Evolutionary conservation across 2,888 invertebrate species (phyloP), one percentile per base, ranked within the genome.

Genomic region (Netelia melanura): DNA sequence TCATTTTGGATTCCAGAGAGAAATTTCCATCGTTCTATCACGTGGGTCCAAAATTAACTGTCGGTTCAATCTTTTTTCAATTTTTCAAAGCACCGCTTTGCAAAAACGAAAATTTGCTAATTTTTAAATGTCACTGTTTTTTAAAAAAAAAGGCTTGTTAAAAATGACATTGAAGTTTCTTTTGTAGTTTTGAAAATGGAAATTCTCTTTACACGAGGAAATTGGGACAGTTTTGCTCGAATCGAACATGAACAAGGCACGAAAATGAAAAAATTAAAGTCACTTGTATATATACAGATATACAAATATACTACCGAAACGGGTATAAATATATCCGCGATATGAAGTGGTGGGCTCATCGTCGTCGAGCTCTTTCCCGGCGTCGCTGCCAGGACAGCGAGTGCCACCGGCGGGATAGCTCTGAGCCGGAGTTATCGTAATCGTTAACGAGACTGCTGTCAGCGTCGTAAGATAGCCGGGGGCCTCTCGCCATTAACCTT

Each of bases 361-460:
- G 79, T 38, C 68, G 64, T 70, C 54, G 70, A 70, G 70, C 54
- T 70, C 67, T 78, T 61, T 81, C 65, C 56, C 56, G 75, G 82
- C 82, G 80, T 54, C 74, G 82, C 64, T 43, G 68, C 79, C 67
- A 68, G 48, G 61, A 48, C 82, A 76, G 85, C 80, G 82, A 80
- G 82, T 82, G 82, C 85, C 82, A 85, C 85, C 82, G 82, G 75
- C 85, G 85, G 85, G 85, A 79, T 82, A 80, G 85, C 85, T 85
- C 85, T 82, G 82, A 85, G 85, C 85, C 87, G 87, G 90, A 90
- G 91, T 90, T 91, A 91, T 91, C 90, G 91, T 91, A 91, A 91
- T 91, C 91, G 91, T 91, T 91, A 91, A 91, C 91, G 91, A 91
- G 91, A 89, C 90, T 90, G 89, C 91, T 91, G 91, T 91, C 91